Base-by-base conservation (phyloP, 2,113 vertebrate species). In the Coryphaenoides rupestris region DNA sequence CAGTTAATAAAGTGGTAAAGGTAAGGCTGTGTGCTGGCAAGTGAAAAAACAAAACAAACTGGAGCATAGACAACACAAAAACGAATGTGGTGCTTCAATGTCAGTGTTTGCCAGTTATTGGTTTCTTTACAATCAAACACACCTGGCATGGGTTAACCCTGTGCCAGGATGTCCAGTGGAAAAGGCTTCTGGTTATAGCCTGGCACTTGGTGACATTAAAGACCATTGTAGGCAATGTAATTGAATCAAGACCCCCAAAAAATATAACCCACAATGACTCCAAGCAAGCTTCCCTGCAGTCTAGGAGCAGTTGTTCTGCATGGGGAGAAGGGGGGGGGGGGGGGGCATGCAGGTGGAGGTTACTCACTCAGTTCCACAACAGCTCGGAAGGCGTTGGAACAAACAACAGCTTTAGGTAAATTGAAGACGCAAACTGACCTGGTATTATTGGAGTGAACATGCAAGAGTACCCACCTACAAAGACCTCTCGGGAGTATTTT, bases 341-440 rank as follows among this genome's bases (percentile, higher is more conserved):
- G 82, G 78, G 72, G 61, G 62, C 73, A 72, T 66, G 78, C 66
- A 66, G 68, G 55, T 46, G 62, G 45, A 46, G 88, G 76, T 90
- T 93, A 93, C 92, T 95, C 93, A 94, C 94, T 87, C 94, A 89
- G 93, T 88, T 88, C 90, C 86, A 88, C 82, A 40, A 87, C 82
- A 77, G 90, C 33, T 90, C 89, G 91, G 92, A 90, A 92, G 90
- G 92, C 92, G 89, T 93, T 91, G 91, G 90, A 92, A 92, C 93
- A 94, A 92, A 94, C 86, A 90, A 91, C 89, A 87, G 91, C 89
- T 68, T 63, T 50, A 65, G 33, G 19, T 10, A 33, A 70, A 68
- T 54, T 12, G 19, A 54, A 54, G 19, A 54, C 69, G 56, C 61
- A 67, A 64, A 64, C 70, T 64, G 79, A 68, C 67, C 65, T 74